These are phyloP conservation scores for Pangasius mekongensis DNA, from an alignment of 2,797 vertebrate species.

Conservation along the genomic window DNA sequence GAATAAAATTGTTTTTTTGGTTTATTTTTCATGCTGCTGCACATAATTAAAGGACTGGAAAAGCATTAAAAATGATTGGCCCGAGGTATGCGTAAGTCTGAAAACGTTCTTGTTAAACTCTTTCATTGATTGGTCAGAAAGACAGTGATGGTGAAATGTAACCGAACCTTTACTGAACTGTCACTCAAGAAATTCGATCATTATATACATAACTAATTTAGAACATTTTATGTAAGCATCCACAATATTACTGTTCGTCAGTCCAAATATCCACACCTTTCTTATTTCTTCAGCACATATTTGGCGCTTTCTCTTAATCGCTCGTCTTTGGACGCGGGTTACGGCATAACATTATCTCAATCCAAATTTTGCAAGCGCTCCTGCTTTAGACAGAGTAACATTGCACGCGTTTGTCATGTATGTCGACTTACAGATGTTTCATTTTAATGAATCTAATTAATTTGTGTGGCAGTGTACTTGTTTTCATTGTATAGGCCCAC, in stretches of 20 bases:
- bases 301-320: neutral
- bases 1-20: neutral
- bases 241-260: neutral
- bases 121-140: neutral
- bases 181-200: neutral
- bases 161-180: neutral
- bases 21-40: neutral
- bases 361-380: neutral
- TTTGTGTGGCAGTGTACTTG: conserved; percentile 23
- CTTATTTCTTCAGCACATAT: neutral
- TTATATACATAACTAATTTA: neutral
- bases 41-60: neutral
- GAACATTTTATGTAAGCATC: neutral
- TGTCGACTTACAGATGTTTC: conserved; percentile 30
- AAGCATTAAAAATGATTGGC: neutral
- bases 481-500: conserved; percentile 12
- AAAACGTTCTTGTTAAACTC: neutral
- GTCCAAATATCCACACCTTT: neutral
- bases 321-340: neutral
- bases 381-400: conserved; percentile 9
- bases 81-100: neutral
- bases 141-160: neutral
- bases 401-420: neutral
- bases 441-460: conserved; percentile 37
- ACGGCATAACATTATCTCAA: neutral